Percentiles rank a stretch among this genome's conserved stretches.
Conservation (phyloP, 2,888 invertebrate species). For the Pycnomerus fuliginosus region DNA sequence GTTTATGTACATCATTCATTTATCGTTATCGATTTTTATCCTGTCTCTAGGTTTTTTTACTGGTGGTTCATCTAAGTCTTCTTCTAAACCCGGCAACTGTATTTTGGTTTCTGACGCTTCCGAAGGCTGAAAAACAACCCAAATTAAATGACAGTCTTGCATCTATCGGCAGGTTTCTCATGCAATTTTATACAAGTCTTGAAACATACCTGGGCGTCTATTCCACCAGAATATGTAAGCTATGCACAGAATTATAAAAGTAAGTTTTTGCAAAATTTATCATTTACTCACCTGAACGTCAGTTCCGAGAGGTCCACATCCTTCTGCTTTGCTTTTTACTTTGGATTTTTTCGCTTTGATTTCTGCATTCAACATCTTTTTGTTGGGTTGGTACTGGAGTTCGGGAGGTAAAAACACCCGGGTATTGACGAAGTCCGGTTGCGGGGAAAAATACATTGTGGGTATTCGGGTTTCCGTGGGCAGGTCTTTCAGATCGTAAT, state of each 20-base stretch:
- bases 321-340: conserved; percentile 55
- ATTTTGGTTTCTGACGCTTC: conserved; percentile 81
- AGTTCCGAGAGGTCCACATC: conserved; percentile 60
- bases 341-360: conserved; percentile 53
- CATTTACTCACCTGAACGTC: conserved; percentile 57
- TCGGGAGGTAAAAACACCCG: conserved; percentile 81
- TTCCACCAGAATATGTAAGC: conserved; percentile 44
- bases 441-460: conserved; percentile 84
- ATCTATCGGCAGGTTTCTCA: not conserved
- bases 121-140: conserved; percentile 68
- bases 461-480: conserved; percentile 84
- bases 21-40: conserved; percentile 46
- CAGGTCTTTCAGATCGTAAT: conserved; percentile 88
- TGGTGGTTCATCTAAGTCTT: conserved; percentile 53
- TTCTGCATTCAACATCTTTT: conserved; percentile 53
- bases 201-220: conserved; percentile 66
- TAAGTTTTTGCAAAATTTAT: conserved; percentile 3
- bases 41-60: conserved; percentile 48
- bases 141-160: too few species aligned
- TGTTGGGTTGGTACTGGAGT: conserved; percentile 60
- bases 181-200: not conserved
- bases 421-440: conserved; percentile 73
- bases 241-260: conserved; percentile 24
- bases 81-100: conserved; percentile 69
- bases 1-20: conserved; percentile 38